Evolutionary conservation across 2,888 invertebrate species (phyloP).

Genomic region (Cyclophora albipunctata): DNA sequence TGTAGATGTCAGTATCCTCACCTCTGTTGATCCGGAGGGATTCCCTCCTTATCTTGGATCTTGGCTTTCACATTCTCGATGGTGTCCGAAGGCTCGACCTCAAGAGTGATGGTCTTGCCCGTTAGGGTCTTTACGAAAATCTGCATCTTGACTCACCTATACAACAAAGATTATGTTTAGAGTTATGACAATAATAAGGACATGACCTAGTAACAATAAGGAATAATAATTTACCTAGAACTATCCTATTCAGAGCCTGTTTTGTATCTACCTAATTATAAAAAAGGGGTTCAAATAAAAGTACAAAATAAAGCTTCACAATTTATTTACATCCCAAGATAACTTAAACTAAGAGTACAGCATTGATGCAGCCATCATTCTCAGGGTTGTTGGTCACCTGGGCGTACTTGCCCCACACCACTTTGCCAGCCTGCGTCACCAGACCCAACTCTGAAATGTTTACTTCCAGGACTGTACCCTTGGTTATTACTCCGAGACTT

Average conservation of each 20-base stretch:
- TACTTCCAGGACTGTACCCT: constrained; percentile 97
- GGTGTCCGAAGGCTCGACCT: constrained; percentile 94
- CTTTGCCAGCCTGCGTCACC: constrained; percentile 98
- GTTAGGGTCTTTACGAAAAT: constrained; percentile 97
- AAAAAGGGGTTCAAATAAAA: constrained; percentile 8
- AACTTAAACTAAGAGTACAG: constrained; percentile 92
- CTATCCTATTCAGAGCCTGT: too few relatives aligned
- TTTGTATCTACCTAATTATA: too few relatives aligned
- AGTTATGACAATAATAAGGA: neutral
- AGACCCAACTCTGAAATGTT: constrained; percentile 99
- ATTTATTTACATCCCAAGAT: constrained; percentile 24
- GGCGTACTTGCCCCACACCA: constrained; percentile 99
- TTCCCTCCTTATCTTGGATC: constrained; percentile 93
- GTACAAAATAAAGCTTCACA: constrained; percentile 14
- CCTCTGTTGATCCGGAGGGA: constrained; percentile 88
- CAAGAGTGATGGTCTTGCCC: constrained; percentile 95
- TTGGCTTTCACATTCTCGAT: constrained; percentile 97
- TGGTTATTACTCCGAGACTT: constrained; percentile 97
- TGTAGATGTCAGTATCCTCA: constrained; percentile 12
- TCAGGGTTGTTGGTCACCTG: constrained; percentile 99
- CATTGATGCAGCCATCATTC: constrained; percentile 99
- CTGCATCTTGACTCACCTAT: constrained; percentile 82
- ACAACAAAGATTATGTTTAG: neutral
- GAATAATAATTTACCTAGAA: too few relatives aligned
- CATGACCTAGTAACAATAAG: neutral